Base-by-base conservation (phyloP, 2,888 invertebrate genomes). In the Macaria liturata region DNA sequence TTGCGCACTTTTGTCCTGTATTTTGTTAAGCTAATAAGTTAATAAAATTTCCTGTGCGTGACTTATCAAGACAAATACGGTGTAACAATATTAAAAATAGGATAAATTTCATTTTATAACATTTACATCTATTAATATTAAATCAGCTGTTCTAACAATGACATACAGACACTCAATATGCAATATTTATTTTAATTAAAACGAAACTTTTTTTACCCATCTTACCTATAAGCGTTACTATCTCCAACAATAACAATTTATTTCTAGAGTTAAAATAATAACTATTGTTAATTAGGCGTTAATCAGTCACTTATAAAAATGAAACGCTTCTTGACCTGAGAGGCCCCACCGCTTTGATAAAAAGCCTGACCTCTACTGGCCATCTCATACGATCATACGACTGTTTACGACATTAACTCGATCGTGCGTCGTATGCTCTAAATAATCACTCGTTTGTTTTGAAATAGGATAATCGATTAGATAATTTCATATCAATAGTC, bases 261-360 rank as follows among this genome's bases (percentile, higher is more conserved):
- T 42, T 42, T 4, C 5, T 8, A 9, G 9, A 42, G 4, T 8
- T 1, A 42, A 42, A 42, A 3, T 42, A 42, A 5, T n/a, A 42
- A 42, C n/a, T 42, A n/a, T 42, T n/a, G 42, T 42, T 4, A 42
- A 9, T 42, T 42, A n/a, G 9, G 51, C 53, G 57, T 67, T 72
- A 71, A 70, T 70, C 70, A 70, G 67, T 63, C 74, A 68, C 70
- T 68, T 70, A 71, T 72, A 67, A 76, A 78, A 78, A 84, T 83
- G 80, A 81, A 74, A 70, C 83, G 75, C 76, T 71, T 81, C 81
- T 83, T 88, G 87, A 88, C 87, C 86, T 68, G 52, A 61, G 54
- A 74, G 73, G 61, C 78, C 76, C 61, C 61, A 65, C 68, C 67
- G 62, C 67, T 66, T 71, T 67, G 87, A 87, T 88, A 84, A 83